These are phyloP conservation scores for Phragmatobia fuliginosa DNA, from an alignment of 2,888 invertebrate species.

Conservation along the genomic window DNA sequence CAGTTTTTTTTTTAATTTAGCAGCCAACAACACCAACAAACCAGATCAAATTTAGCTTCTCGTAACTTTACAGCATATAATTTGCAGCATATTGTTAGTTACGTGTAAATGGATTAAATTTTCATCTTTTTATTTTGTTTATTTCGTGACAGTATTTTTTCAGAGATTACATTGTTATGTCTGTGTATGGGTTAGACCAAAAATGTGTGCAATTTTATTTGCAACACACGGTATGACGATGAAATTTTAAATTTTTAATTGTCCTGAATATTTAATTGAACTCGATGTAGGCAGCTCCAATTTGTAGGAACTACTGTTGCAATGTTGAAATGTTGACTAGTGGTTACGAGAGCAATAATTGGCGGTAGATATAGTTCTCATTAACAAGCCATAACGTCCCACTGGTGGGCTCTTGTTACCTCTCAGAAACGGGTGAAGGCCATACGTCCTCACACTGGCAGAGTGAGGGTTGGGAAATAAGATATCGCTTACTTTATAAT, in stretches of 20 bases:
- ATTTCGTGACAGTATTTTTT: neutral
- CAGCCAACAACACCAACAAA: neutral
- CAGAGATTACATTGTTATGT: neutral
- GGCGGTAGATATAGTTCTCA: no score
- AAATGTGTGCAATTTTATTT: conserved; percentile 20
- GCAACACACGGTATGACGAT: conserved; percentile 27
- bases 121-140: neutral
- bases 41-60: neutral
- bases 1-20: no score
- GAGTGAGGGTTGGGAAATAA: no score
- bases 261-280: conserved; percentile 30
- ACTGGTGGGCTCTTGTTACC: no score
- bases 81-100: neutral
- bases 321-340: neutral
- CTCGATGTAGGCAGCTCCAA: conserved; percentile 11
- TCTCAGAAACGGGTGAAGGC: no score
- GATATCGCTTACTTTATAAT: no score
- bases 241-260: conserved; percentile 46
- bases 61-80: neutral
- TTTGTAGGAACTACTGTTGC: conserved; percentile 9
- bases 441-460: no score
- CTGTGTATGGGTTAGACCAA: conserved; percentile 9
- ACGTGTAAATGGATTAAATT: no score
- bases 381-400: no score
- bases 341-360: neutral